Evolutionary conservation across 23 tunicate species (phyloP), one percentile per base, ranked within the genome.

Genomic region (Phallusia fumigata): DNA sequence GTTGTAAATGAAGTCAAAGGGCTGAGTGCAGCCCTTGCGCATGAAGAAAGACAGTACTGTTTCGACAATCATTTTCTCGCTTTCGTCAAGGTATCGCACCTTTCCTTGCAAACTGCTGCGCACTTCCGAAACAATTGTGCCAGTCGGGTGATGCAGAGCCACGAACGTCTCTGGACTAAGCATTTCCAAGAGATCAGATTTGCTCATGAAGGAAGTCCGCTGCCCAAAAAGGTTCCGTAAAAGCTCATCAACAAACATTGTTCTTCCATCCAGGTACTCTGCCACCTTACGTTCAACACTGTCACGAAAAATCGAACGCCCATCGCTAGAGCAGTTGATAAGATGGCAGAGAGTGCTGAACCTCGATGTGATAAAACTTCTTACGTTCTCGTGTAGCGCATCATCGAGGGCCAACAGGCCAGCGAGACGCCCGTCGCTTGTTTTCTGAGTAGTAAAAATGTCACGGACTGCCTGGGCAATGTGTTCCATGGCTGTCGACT

Each of bases 231-330:
- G 52, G 0, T n/a, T 35, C n/a, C 22, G 2, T 2, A 76, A 53
- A 19, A 84, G 35, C 13, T 84, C 81, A 0, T 44, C 52, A 34
- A 30, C 30, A 76, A 64, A 76, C 75, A 76, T 33, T 0, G 81
- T 84, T 12, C 28, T 15, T 31, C 36, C 18, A 0, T 34, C 32
- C 33, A 84, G 36, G 33, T 52, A 76, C 19, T 53, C 33, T 8
- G 53, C 53, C 18, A 76, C 53, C 34, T 84, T 74, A 24, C 34
- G 31, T 16, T 58, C 24, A 16, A 84, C 32, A 36, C 75, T 58
- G 28, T 11, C 35, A 26, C 49, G 30, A 22, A 84, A 76, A 18
- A 31, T 30, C 6, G 26, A 13, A 8, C 18, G 19, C 1, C 52
- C 45, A 0, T 40, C 32, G 22, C 52, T 0, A 36, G 21, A 2